Conservation (phyloP, 2,113 vertebrate species). For the Oriolus oriolus region DNA sequence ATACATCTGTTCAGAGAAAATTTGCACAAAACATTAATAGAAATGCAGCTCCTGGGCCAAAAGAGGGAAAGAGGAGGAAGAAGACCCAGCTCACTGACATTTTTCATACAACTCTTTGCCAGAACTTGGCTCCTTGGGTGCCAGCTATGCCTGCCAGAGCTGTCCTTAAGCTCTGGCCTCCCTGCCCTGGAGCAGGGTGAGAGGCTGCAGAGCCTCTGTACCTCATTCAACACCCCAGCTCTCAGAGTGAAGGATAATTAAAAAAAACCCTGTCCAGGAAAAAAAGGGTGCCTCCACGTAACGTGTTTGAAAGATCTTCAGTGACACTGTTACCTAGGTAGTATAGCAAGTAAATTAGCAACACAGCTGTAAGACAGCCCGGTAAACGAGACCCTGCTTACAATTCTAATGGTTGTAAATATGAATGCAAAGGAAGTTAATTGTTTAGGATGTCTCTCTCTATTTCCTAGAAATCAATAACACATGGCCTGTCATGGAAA, state of each 20-base stretch:
- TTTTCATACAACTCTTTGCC: not conserved
- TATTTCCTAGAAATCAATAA: not conserved
- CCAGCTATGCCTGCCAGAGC: not conserved
- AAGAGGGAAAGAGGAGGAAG: not conserved
- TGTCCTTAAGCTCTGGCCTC: not conserved
- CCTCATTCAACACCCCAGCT: accelerated
- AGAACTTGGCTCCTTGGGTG: not conserved
- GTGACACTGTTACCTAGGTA: not conserved
- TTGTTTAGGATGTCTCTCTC: not conserved
- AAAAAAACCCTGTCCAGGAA: not conserved
- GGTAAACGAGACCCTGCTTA: accelerated
- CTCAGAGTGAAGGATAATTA: not conserved
- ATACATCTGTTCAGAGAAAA: not conserved
- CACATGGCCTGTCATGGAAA: not conserved
- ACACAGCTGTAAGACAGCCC: not conserved
- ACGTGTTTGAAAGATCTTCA: not conserved
- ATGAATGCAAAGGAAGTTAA: not conserved
- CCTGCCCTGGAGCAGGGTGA: accelerated
- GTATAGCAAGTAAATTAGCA: not conserved
- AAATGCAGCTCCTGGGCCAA: not conserved
- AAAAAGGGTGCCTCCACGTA: accelerated
- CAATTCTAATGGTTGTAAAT: not conserved
- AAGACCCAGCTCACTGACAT: accelerated
- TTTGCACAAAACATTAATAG: not conserved
- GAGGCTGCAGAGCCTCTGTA: not conserved